A percentile compares a stretch with the other conserved stretches of the same genome.
Conservation (phyloP, 2,113 vertebrate species). For the Fulica atra region DNA sequence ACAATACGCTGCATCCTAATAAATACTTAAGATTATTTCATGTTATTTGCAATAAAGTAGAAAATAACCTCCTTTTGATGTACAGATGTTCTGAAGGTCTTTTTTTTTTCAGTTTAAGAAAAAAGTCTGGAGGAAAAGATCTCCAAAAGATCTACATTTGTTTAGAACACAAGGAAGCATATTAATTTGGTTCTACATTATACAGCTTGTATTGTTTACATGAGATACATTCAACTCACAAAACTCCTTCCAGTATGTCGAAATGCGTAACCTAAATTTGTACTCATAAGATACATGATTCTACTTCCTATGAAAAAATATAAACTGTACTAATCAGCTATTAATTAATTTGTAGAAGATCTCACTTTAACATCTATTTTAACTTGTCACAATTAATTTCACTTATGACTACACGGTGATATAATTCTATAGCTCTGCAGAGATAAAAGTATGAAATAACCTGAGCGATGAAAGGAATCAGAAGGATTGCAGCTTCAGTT, state of each 20-base stretch:
- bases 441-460: background rate
- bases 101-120: background rate
- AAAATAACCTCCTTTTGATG: conserved; percentile 18
- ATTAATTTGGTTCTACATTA: background rate
- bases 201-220: background rate
- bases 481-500: conserved; percentile 25
- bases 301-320: background rate
- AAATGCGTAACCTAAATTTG: background rate
- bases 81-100: background rate
- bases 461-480: background rate
- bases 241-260: background rate
- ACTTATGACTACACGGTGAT: background rate
- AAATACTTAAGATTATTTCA: conserved; percentile 15
- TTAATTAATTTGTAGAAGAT: background rate
- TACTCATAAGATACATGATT: background rate
- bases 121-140: background rate
- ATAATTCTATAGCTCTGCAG: background rate
- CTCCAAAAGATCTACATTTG: background rate
- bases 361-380: background rate
- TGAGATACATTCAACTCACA: background rate
- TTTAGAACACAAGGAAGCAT: conserved; percentile 30
- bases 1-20: conserved; percentile 28
- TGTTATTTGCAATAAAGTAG: conserved; percentile 6
- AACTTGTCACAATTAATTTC: conserved; percentile 16
- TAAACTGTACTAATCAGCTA: background rate